Conservation (phyloP, 2,888 invertebrate species). For the Escarpia spicata region DNA sequence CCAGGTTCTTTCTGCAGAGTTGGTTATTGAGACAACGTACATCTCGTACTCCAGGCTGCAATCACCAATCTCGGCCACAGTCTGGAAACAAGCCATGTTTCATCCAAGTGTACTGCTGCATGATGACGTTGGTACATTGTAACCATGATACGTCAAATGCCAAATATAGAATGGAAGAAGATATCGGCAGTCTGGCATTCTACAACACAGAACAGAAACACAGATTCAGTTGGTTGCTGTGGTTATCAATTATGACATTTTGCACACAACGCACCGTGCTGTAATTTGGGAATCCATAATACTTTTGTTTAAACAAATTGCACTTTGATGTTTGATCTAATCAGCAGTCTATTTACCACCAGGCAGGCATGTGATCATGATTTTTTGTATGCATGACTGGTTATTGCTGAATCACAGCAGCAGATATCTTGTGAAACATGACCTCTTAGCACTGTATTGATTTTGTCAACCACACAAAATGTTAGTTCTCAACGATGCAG, state of each 20-base stretch:
- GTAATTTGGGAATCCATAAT: background rate
- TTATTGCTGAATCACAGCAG: background rate
- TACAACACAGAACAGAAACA: no score
- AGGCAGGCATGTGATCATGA: background rate
- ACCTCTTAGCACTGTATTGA: background rate
- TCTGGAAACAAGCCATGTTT: no score
- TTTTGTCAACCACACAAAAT: background rate
- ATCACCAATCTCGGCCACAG: background rate
- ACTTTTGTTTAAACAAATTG: background rate
- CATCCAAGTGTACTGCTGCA: background rate
- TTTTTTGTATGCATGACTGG: background rate
- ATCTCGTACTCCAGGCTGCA: background rate
- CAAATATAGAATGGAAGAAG: background rate
- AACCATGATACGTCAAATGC: background rate
- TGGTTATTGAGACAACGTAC: background rate
- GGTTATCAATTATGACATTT: no score
- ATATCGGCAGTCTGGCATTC: no score
- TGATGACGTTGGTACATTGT: background rate
- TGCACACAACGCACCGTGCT: background rate
- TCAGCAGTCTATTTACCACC: background rate
- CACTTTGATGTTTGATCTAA: no score
- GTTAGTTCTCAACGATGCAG: background rate
- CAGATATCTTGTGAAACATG: background rate
- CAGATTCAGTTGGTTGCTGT: background rate
- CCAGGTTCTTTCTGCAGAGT: background rate